Evolutionary conservation across 2,113 vertebrate species (phyloP), one percentile per base, ranked within the genome.

Genomic region (Oryzias woworae): DNA sequence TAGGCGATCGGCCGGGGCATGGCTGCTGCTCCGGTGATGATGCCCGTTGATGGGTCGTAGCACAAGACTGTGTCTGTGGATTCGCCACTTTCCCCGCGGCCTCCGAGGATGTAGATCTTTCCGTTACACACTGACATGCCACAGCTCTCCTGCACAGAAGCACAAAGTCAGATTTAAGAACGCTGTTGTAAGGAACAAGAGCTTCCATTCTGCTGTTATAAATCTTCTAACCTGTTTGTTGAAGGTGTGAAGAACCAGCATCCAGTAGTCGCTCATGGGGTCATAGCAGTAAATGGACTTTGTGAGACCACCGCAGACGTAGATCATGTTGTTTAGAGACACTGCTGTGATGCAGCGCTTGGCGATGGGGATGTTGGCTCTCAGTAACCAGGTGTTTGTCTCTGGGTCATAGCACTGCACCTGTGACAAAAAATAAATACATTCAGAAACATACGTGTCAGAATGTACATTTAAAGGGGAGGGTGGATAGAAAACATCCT

Each of bases 41-140:
- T 97, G 75, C 96, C 94, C 0, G 96, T 95, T 4, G 96, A 85
- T 16, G 97, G 97, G 84, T 99, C 97, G 0, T 97, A 99, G 75
- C 96, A 98, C 65, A 97, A 89, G 85, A 99, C 95, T 58, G 92
- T 95, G 91, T 99, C 97, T 42, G 95, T 94, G 4, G 97, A 95
- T 79, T 99, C 96, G 41, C 97, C 97, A 0, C 81, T 97, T 78
- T 99, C 97, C 48, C 94, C 90, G 80, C 95, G 93, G 80, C 97
- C 97, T 4, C 97, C 97, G 43, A 99, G 93, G 89, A 99, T 98
- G 77, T 93, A 99, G 89, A 99, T 96, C 85, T 98, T 99, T 36
- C 97, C 97, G 44, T 99, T 99, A 76, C 96, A 98, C 54, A 99
- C 96, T 5, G 96, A 98, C 97, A 99, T 99, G 67, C 97, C 97